Base-by-base conservation (phyloP, 1,140 invertebrate genomes). In the Aphaenogaster floridana region DNA sequence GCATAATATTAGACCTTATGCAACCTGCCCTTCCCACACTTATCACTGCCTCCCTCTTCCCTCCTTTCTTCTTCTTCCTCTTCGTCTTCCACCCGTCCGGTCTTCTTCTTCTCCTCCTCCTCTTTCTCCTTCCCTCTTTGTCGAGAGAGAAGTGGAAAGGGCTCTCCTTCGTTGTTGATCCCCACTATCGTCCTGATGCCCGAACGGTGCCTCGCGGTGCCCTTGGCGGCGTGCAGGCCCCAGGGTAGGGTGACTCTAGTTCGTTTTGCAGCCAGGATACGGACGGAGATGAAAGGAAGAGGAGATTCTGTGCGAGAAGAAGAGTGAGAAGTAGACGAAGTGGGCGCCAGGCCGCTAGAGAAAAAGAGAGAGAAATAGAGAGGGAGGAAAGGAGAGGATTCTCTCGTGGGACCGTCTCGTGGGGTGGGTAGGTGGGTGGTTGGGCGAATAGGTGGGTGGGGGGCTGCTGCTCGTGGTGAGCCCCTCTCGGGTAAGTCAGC, bases 11-110 rank as follows among this genome's bases (percentile, higher is more conserved):
- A 94, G 92, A 92, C 92, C 93, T 94, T 95, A 94, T 95, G 94
- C 93, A 95, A 95, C 93, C 91, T 95, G 94, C 94, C 95, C 95
- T 95, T 95, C 95, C 95, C 95, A 95, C 95, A 95, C 95, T 95
- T 95, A 95, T 95, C 94, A 95, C 94, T 94, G 93, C 92, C 93
- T 91, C 89, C 91, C 92, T 92, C 90, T 86, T 90, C 84, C 90
- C 80, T 50, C 63, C 68, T 39, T 83, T 61, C 79, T 57, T 85
- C 76, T 69, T 74, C 59, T 68, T 77, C 21, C 68, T 87, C 71
- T 34, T 54, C 34, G 54, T 50, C 81, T 76, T 61, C 13, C 64
- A 52, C 54, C 63, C 42, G 13, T 79, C 17, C 45, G 39, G 9
- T 48, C 63, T 59, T 54, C 74, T 54, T 69, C 63, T 74, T 48